Conservation (phyloP, 2,888 invertebrate species). For the Hirtodrosophila histrioides region DNA sequence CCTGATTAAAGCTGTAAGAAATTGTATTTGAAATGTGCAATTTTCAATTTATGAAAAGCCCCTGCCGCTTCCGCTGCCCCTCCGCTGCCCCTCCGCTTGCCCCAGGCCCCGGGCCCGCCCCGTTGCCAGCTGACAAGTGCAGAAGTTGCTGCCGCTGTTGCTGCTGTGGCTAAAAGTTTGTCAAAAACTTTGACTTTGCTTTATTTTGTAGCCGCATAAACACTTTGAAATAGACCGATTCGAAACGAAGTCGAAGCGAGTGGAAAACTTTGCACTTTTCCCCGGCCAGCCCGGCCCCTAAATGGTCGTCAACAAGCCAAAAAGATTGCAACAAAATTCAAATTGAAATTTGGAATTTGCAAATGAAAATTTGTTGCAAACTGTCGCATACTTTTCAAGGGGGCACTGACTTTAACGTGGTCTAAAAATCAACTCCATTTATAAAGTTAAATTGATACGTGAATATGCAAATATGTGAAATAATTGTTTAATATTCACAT, state of each 20-base stretch:
- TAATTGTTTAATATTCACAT: neutral
- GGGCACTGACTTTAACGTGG: neutral
- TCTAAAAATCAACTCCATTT: neutral
- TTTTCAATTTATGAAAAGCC: conserved; percentile 70
- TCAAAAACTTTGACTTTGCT: conserved; percentile 66
- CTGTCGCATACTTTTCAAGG: conserved; percentile 36
- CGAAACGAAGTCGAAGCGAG: conserved; percentile 44
- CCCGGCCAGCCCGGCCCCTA: conserved; percentile 3
- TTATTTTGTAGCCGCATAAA: conserved; percentile 78
- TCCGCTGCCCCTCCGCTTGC: conserved; percentile 14
- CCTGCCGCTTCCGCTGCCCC: neutral
- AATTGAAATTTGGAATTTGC: conserved; percentile 61
- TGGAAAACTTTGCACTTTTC: conserved; percentile 50
- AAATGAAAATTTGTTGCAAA: conserved; percentile 43
- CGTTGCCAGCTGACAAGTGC: conserved; percentile 64
- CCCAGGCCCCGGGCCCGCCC: neutral
- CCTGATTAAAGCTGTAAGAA: conserved; percentile 55
- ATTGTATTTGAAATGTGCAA: conserved; percentile 57
- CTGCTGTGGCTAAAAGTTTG: conserved; percentile 65
- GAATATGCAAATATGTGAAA: neutral
- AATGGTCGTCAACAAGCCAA: conserved; percentile 67
- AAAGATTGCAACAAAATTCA: conserved; percentile 73
- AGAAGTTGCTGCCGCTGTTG: conserved; percentile 60
- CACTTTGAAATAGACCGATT: conserved; percentile 75
- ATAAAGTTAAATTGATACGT: too few relatives aligned